These are phyloP conservation scores for Himalopsyche tibetana DNA, from an alignment of 2,888 invertebrate genomes.

Conservation along the genomic window DNA sequence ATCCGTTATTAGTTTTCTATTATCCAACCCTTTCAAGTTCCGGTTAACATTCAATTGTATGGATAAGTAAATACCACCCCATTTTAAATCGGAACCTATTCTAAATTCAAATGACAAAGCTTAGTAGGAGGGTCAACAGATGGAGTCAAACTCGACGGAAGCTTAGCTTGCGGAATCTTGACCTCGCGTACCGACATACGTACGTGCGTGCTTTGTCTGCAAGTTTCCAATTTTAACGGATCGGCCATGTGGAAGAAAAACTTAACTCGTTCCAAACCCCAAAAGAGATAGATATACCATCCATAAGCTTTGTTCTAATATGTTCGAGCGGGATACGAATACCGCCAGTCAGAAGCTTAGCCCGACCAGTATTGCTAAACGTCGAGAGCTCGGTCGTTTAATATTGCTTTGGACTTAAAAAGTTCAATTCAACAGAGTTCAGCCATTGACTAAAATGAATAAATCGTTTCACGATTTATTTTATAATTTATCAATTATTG, in stretches of 20 bases:
- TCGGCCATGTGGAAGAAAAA: constrained; percentile 6
- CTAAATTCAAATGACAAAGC: constrained; percentile 31
- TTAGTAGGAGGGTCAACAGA: constrained; percentile 27
- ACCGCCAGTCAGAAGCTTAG: constrained; percentile 12
- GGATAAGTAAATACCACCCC: constrained; percentile 11
- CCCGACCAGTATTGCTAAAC: constrained; percentile 15
- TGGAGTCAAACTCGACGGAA: constrained; percentile 29
- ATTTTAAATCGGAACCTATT: constrained; percentile 9
- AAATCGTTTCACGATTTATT: too few relatives aligned
- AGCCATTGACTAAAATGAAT: neutral
- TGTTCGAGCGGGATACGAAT: constrained; percentile 21
- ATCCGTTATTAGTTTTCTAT: constrained; percentile 24
- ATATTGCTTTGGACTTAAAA: constrained; percentile 6
- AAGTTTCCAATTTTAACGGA: constrained; percentile 18
- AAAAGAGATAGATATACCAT: constrained; percentile 28
- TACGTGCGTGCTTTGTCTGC: constrained; percentile 26
- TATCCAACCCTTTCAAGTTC: neutral
- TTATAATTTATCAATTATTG: too few relatives aligned
- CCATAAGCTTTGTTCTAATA: constrained; percentile 20
- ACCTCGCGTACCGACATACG: constrained; percentile 31
- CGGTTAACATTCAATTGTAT: constrained; percentile 16
- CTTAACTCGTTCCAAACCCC: constrained; percentile 3
- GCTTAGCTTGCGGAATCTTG: constrained; percentile 34
- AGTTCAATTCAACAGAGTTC: neutral
- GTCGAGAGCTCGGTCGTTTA: constrained; percentile 17